Percentiles rank a stretch among this genome's conserved stretches.
These are phyloP conservation scores for Chanos chanos DNA, from an alignment of 2,797 vertebrate species.

Conservation along the genomic window DNA sequence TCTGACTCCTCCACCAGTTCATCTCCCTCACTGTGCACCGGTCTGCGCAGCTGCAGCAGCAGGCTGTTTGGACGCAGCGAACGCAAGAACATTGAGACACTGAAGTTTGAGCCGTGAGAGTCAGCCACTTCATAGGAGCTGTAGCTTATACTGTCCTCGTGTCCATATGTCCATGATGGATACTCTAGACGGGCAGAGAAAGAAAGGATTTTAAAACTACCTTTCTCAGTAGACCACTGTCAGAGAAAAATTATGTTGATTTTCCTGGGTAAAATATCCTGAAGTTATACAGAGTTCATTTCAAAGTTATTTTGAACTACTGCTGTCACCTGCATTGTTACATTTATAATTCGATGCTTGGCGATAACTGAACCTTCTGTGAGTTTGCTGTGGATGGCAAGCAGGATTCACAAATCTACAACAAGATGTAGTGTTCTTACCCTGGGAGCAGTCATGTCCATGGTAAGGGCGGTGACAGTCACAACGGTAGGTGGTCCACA, in stretches of 20 bases:
- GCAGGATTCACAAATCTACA: neutral
- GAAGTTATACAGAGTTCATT: no score
- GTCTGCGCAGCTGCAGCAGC: conserved; percentile 76
- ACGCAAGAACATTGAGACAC: conserved; percentile 83
- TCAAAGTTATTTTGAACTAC: no score
- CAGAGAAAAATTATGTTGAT: no score
- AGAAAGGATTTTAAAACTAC: neutral
- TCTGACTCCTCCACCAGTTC: neutral
- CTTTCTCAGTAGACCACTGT: no score
- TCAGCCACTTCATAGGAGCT: conserved; percentile 67
- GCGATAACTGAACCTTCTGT: no score
- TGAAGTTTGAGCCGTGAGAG: conserved; percentile 70
- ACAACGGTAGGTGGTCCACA: conserved; percentile 84
- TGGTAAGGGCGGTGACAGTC: conserved; percentile 81
- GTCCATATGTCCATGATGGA: conserved; percentile 81
- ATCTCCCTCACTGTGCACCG: no score
- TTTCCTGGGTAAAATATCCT: no score
- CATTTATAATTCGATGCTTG: no score
- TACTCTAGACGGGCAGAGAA: conserved; percentile 65
- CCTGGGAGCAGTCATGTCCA: conserved; percentile 73
- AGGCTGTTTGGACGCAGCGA: conserved; percentile 76
- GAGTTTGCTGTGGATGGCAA: no score
- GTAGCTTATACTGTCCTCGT: conserved; percentile 74
- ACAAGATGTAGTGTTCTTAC: conserved; percentile 60
- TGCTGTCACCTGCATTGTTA: no score